These are phyloP conservation scores for Labeo catla DNA, from an alignment of 2,113 vertebrate species.

Conservation along the genomic window DNA sequence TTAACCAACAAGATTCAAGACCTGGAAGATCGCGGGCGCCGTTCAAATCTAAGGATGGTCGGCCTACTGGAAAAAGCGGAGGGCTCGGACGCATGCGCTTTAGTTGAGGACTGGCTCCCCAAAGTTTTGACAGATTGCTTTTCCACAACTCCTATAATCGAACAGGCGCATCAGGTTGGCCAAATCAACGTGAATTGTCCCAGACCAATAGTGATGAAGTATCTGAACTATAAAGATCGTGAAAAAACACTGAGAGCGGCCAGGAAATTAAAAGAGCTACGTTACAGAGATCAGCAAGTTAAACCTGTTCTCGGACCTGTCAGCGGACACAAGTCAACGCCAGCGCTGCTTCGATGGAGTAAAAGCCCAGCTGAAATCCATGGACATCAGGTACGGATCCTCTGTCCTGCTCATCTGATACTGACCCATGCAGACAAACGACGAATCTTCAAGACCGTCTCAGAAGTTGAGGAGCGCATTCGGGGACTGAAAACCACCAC, in stretches of 20 bases:
- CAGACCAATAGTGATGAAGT: constrained; percentile 31
- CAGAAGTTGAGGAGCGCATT: constrained; percentile 29
- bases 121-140: too few species aligned
- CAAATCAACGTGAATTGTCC: background rate
- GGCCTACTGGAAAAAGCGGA: too few species aligned
- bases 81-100: too few species aligned
- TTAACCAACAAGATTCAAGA: too few species aligned
- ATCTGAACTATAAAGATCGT: constrained; percentile 25
- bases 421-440: constrained; percentile 15
- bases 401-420: constrained; percentile 22
- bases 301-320: constrained; percentile 5
- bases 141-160: too few species aligned
- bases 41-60: too few species aligned
- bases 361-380: background rate
- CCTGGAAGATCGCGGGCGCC: too few species aligned
- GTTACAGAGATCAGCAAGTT: too few species aligned
- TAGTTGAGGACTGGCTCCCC: too few species aligned
- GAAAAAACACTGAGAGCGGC: constrained; percentile 5
- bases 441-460: background rate
- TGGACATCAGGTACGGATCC: constrained; percentile 3
- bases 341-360: constrained; percentile 12
- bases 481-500: background rate
- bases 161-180: too few species aligned
- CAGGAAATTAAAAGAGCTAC: too few species aligned
- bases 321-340: background rate